A percentile compares a stretch with the other conserved stretches of the same genome.
Evolutionary conservation across 1,140 invertebrate genomes (phyloP).

Genomic region (Camponotus vicinus): DNA sequence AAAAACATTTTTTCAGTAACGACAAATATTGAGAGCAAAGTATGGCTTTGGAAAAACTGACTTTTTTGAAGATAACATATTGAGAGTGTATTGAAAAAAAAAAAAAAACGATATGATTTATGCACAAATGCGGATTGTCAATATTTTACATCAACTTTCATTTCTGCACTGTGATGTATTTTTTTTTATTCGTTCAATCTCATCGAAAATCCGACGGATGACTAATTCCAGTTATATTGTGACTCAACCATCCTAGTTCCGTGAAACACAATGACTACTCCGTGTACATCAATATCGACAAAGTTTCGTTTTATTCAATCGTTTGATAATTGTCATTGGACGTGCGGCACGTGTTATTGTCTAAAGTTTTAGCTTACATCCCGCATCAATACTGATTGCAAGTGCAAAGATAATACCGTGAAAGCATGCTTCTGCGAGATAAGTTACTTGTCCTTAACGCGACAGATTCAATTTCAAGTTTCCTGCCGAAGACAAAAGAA

Average conservation of each 20-base stretch:
- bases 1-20: neutral
- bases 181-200: neutral
- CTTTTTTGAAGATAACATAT: neutral
- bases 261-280: neutral
- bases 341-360: slow-evolving; percentile 23
- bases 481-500: slow-evolving; percentile 37
- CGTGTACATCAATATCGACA: slow-evolving; percentile 2
- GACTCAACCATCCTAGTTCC: neutral
- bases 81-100: neutral
- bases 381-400: slow-evolving; percentile 35
- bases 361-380: neutral
- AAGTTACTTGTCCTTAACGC: slow-evolving; percentile 42
- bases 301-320: slow-evolving; percentile 44
- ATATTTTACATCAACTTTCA: slow-evolving; percentile 13
- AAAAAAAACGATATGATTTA: neutral
- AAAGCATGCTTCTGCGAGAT: slow-evolving; percentile 46
- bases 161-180: neutral
- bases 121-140: neutral
- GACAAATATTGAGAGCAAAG: neutral
- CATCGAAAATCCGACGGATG: neutral
- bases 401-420: slow-evolving; percentile 36
- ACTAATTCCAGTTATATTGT: neutral
- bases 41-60: neutral
- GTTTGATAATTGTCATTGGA: slow-evolving; percentile 52
- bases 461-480: slow-evolving; percentile 53